A percentile compares a stretch with the other conserved stretches of the same genome.
These are phyloP conservation scores for Rhinatrema bivittatum DNA, from an alignment of 2,797 vertebrate genomes.

Conservation along the genomic window DNA sequence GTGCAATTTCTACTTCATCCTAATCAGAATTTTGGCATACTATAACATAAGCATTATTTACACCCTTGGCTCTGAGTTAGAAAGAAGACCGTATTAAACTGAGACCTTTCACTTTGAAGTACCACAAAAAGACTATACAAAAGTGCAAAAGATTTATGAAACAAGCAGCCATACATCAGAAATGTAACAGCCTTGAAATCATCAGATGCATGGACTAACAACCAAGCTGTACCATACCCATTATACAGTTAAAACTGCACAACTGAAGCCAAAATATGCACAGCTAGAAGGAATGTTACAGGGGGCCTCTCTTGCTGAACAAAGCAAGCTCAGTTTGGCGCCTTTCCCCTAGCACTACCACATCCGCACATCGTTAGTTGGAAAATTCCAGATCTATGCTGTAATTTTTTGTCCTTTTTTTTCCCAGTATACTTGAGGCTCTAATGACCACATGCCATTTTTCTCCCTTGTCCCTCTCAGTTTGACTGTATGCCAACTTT, in stretches of 20 bases:
- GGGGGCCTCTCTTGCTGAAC: slow-evolving; percentile 89
- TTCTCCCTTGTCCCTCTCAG: slow-evolving; percentile 47
- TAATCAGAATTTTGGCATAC: too few relatives aligned
- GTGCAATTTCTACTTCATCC: too few relatives aligned
- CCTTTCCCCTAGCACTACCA: slow-evolving; percentile 90
- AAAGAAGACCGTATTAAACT: too few relatives aligned
- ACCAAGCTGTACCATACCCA: slow-evolving; percentile 71
- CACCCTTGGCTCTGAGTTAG: too few relatives aligned
- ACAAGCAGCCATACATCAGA: too few relatives aligned
- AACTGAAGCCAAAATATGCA: slow-evolving; percentile 96
- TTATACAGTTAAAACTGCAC: slow-evolving; percentile 84
- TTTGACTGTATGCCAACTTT: slow-evolving; percentile 65
- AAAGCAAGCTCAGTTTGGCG: slow-evolving; percentile 99
- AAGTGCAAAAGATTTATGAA: too few relatives aligned
- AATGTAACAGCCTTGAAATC: too few relatives aligned
- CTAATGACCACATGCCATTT: slow-evolving; percentile 89
- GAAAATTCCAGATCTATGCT: slow-evolving; percentile 99
- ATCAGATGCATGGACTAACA: slow-evolving; percentile 55
- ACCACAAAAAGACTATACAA: too few relatives aligned
- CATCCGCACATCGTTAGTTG: slow-evolving; percentile 99
- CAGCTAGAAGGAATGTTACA: slow-evolving; percentile 94
- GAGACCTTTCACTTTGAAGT: too few relatives aligned
- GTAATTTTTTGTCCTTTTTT: slow-evolving; percentile 79
- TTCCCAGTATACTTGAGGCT: slow-evolving; percentile 73
- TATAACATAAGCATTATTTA: too few relatives aligned